Evolutionary conservation across 2,113 vertebrate genomes (phyloP).

Genomic region (Lipophrys pholis): DNA sequence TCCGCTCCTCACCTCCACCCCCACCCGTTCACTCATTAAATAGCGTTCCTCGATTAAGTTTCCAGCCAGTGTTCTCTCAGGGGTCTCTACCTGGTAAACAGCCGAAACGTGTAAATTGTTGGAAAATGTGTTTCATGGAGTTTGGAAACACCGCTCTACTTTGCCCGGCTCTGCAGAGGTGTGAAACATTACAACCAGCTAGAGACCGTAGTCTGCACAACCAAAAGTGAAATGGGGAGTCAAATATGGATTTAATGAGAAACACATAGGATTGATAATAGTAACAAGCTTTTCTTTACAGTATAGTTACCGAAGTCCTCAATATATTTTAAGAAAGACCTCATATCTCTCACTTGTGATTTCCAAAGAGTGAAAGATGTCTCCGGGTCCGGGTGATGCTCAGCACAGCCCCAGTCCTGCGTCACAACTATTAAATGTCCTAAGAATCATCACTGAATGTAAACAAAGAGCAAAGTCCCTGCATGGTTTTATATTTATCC

Average conservation of each 20-base stretch:
- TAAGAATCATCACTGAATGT: constrained; percentile 42
- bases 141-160: constrained; percentile 28
- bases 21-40: constrained; percentile 56
- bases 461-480: constrained; percentile 43
- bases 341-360: constrained; percentile 1
- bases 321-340: constrained; percentile 2
- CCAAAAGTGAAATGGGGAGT: constrained; percentile 24
- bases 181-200: constrained; percentile 59
- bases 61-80: constrained; percentile 72
- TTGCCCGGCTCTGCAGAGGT: constrained; percentile 27
- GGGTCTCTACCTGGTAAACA: constrained; percentile 78
- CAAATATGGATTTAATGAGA: constrained; percentile 27
- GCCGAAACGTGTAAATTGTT: constrained; percentile 70
- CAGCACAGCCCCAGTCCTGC: constrained; percentile 4
- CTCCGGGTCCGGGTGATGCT: background rate
- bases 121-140: constrained; percentile 75
- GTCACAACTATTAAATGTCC: constrained; percentile 48
- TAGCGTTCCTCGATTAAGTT: constrained; percentile 62
- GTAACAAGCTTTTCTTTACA: background rate
- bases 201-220: constrained; percentile 37
- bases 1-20: background rate
- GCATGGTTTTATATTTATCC: constrained; percentile 47
- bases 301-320: background rate
- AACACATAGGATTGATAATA: background rate
- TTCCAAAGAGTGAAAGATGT: background rate